Evolutionary conservation across 2,797 vertebrate species (phyloP).

Genomic region (Limosa lapponica): DNA sequence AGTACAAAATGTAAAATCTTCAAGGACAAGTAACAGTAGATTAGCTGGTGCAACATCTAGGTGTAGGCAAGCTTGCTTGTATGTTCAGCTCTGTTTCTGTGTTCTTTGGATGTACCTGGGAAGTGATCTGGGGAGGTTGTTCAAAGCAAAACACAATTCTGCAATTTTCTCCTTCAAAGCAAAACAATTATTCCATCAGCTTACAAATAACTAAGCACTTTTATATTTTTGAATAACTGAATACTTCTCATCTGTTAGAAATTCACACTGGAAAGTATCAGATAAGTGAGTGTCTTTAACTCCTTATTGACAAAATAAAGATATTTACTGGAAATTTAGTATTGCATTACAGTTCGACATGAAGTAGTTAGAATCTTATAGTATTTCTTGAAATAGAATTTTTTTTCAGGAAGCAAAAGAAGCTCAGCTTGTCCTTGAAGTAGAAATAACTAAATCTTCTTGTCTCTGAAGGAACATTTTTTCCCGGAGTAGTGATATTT

Average conservation of each 20-base stretch:
- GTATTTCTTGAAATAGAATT: neutral
- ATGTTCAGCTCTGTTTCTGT: neutral
- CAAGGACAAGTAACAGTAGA: neutral
- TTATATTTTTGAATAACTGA: neutral
- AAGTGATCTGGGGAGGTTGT: neutral
- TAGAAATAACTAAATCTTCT: neutral
- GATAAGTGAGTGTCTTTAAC: neutral
- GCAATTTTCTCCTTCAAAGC: neutral
- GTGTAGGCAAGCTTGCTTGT: rapidly evolving
- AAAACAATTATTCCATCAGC: neutral
- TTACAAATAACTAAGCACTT: neutral
- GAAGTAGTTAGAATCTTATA: neutral
- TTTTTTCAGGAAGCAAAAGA: neutral
- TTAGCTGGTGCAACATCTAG: neutral
- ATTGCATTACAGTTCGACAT: neutral
- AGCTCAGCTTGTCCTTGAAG: neutral
- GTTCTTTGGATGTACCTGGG: neutral
- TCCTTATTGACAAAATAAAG: neutral
- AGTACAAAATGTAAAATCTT: neutral
- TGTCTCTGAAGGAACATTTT: neutral
- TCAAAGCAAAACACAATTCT: neutral
- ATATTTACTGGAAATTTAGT: neutral
- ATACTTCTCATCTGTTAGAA: neutral
- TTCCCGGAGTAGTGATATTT: neutral
- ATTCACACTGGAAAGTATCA: neutral